Percentiles rank a stretch among this genome's conserved stretches.
phyloP scores from a whole-genome alignment of 2,888 invertebrate species.

The Tryphoninae sp. region DNA sequence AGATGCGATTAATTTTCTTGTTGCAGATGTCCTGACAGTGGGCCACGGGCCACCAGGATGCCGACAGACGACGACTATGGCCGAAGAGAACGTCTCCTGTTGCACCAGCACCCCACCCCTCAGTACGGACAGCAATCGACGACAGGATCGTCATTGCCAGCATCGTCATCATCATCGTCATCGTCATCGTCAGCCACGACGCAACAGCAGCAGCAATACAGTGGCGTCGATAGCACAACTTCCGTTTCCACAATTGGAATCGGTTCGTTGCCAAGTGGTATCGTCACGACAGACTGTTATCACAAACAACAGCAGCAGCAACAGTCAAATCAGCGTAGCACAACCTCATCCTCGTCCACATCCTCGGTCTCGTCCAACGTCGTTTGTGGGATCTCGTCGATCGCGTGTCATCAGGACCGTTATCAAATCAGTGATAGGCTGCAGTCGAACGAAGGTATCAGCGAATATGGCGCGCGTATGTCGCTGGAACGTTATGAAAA shows the following conservation, averaged over 20 bases:
- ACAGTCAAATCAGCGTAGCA: conserved; percentile 81
- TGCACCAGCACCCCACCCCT: conserved; percentile 79
- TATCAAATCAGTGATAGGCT: conserved; percentile 82
- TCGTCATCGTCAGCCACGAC: conserved; percentile 74
- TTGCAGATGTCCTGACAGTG: conserved; percentile 87
- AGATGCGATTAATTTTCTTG: conserved; percentile 25
- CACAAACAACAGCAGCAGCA: conserved; percentile 82
- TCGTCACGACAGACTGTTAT: conserved; percentile 81
- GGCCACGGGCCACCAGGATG: conserved; percentile 86
- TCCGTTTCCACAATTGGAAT: conserved; percentile 71
- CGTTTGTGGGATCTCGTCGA: conserved; percentile 73
- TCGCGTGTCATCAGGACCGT: conserved; percentile 73
- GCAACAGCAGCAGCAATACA: conserved; percentile 75
- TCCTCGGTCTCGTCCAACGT: conserved; percentile 63
- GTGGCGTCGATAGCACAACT: conserved; percentile 74
- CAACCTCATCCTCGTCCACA: conserved; percentile 71
- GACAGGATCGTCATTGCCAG: conserved; percentile 64
- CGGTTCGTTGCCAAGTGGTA: conserved; percentile 70
- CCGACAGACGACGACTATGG: conserved; percentile 83
- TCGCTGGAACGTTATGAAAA: conserved; percentile 73
- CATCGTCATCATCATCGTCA: conserved; percentile 77
- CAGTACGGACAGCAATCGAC: conserved; percentile 76
- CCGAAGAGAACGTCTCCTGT: conserved; percentile 81
- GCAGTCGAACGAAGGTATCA: conserved; percentile 82
- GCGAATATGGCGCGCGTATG: conserved; percentile 71